Evolutionary conservation across 2,797 vertebrate species (phyloP), one percentile per base, ranked within the genome.

Genomic region (Emydoidea blandingii): DNA sequence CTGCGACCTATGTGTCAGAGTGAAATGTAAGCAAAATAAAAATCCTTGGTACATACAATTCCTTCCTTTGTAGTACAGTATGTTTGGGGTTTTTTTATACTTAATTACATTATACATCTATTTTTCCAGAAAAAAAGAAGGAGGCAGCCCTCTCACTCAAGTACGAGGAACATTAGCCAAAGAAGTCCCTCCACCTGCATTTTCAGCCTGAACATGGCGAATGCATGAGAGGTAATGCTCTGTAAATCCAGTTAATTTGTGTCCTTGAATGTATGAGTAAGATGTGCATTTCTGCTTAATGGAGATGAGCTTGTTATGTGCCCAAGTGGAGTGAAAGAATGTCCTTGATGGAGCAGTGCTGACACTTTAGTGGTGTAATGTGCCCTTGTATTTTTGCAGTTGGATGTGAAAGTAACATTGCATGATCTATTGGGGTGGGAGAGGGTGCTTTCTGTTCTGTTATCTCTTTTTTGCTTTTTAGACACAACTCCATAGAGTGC

Each of bases 11-110:
- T 2, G 52, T 79, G 47, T 91, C 84, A 94, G 34, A 93, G 62
- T 57, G 56, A 93, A 89, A 94, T 50, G 25, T 16, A 91, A 95
- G 62, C 79, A 89, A 95, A 97, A 86, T 50, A 78, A 89, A 87
- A 95, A 87, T 37, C 41, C 47, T 16, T 0, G 0, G 31, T 80
- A 57, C 41, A 72, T 85, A 83, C 37, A 86, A 11, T 53, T 92
- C 52, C 27, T 93, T 56, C 15, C 54, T 56, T 50, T 88, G 27
- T n/a, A 85, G 37, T 65, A 34, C 8, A 54, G 85, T n/a, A 80
- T 16, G 2, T 16, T 62, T 4, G 12, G 29, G 9, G 3, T 16
- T 41, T 15, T 1, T 57, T 95, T 91, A 56, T 23, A 31, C 15
- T 93, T 81, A 91, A 79, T 8, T 83, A 25, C 4, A 41, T 90